Conservation (phyloP, 2,797 vertebrate genomes). For the Notolepis coatsorum region DNA sequence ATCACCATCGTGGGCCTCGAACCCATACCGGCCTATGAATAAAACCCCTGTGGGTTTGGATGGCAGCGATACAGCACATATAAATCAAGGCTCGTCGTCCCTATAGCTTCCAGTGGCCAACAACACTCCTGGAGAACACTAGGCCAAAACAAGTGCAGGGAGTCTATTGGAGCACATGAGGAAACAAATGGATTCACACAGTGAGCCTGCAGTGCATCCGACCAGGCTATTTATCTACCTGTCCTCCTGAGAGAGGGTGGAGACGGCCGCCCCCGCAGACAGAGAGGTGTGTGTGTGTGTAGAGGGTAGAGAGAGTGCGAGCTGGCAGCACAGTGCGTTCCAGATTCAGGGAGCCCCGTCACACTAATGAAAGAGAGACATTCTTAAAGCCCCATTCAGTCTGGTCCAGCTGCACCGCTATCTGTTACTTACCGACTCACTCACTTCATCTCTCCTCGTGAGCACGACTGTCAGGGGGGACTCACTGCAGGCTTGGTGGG, state of each 20-base stretch:
- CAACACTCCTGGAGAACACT: neutral
- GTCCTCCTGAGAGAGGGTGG: neutral
- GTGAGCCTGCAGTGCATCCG: neutral
- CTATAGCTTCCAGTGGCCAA: neutral
- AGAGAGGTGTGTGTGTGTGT: neutral
- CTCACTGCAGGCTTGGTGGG: too few species aligned
- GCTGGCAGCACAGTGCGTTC: slow-evolving; percentile 44
- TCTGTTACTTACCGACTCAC: too few species aligned
- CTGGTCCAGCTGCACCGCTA: slow-evolving; percentile 21
- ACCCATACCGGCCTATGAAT: too few species aligned
- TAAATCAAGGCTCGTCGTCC: too few species aligned
- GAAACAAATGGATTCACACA: neutral
- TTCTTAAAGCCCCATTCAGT: slow-evolving; percentile 24
- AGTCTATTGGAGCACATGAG: neutral
- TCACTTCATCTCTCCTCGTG: too few species aligned
- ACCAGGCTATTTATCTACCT: slow-evolving; percentile 11
- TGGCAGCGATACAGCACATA: too few species aligned
- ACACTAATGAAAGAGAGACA: slow-evolving; percentile 46
- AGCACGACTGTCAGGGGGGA: too few species aligned
- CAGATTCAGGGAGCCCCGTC: slow-evolving; percentile 23
- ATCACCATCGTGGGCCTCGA: neutral
- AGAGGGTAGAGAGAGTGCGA: slow-evolving; percentile 9
- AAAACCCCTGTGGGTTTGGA: too few species aligned
- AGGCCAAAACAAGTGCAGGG: neutral
- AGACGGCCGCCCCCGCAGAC: neutral